A percentile compares a stretch with the other conserved stretches of the same genome.
phyloP scores from a whole-genome alignment of 1,140 invertebrate species.

The Adelges cooleyi region DNA sequence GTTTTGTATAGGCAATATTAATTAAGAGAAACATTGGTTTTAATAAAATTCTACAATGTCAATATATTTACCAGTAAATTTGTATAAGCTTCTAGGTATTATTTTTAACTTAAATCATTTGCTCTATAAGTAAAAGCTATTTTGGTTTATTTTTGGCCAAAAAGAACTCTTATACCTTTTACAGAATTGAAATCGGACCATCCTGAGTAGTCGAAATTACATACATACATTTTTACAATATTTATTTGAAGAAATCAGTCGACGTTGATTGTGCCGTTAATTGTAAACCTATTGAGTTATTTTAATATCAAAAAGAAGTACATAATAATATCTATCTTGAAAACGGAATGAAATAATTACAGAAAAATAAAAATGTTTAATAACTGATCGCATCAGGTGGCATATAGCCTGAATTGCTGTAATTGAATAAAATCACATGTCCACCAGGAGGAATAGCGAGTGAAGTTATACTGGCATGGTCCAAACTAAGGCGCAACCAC shows the following conservation, averaged over 20 bases:
- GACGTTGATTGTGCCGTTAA: background rate
- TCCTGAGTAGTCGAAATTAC: no score
- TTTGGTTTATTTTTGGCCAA: no score
- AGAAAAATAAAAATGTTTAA: slow-evolving; percentile 35
- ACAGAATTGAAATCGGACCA: no score
- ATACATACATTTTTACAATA: background rate
- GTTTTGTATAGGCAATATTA: no score
- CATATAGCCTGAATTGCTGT: slow-evolving; percentile 87
- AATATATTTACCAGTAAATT: no score
- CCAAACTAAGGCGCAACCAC: slow-evolving; percentile 84
- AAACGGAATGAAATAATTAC: background rate
- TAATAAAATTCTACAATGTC: no score
- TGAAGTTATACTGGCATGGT: slow-evolving; percentile 90
- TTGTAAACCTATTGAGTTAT: background rate
- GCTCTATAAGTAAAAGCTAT: no score
- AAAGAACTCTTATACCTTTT: no score
- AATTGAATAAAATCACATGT: slow-evolving; percentile 59
- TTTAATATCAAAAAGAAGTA: background rate
- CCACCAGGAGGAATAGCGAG: slow-evolving; percentile 75
- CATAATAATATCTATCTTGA: background rate
- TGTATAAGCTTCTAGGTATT: no score
- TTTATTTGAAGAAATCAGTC: background rate
- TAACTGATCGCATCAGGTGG: slow-evolving; percentile 55
- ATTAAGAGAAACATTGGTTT: no score
- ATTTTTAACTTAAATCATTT: no score